Conservation (phyloP, 2,113 vertebrate species). For the Gambusia affinis region DNA sequence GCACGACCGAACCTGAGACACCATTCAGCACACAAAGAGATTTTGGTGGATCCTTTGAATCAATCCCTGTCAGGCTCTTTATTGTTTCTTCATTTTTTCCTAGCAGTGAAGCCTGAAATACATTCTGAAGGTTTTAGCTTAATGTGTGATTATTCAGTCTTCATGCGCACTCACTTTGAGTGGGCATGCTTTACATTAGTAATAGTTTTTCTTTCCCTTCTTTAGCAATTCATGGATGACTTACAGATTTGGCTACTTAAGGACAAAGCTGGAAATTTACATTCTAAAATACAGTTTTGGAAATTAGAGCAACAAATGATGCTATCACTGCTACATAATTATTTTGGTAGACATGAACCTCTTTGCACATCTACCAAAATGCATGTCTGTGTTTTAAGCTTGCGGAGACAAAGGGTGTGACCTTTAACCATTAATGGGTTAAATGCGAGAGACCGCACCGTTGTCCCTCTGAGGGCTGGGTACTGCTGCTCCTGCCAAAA, state of each 20-base stretch:
- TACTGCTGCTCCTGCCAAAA: conserved; percentile 31
- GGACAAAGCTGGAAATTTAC: conserved; percentile 7
- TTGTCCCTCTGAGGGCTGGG: conserved; percentile 32
- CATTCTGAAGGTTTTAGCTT: conserved; percentile 43
- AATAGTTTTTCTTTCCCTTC: neutral
- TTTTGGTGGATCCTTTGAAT: conserved; percentile 35
- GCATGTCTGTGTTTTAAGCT: conserved; percentile 7
- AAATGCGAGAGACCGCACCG: conserved; percentile 16
- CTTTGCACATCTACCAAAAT: conserved; percentile 13
- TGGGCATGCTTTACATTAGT: conserved; percentile 2
- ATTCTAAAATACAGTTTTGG: neutral
- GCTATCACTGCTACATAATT: neutral
- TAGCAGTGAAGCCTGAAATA: conserved; percentile 33
- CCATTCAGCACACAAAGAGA: conserved; percentile 27
- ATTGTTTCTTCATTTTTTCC: conserved; percentile 34
- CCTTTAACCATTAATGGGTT: conserved; percentile 23
- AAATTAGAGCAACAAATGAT: conserved; percentile 4
- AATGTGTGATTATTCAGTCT: conserved; percentile 47
- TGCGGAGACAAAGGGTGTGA: neutral
- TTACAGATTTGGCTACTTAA: neutral
- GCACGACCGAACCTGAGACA: conserved; percentile 22
- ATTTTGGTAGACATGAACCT: conserved; percentile 13
- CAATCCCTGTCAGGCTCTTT: conserved; percentile 20
- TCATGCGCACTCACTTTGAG: conserved; percentile 21
- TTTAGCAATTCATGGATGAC: neutral